phyloP scores from a whole-genome alignment of 1,140 invertebrate species.

The Ganaspis sp. region DNA sequence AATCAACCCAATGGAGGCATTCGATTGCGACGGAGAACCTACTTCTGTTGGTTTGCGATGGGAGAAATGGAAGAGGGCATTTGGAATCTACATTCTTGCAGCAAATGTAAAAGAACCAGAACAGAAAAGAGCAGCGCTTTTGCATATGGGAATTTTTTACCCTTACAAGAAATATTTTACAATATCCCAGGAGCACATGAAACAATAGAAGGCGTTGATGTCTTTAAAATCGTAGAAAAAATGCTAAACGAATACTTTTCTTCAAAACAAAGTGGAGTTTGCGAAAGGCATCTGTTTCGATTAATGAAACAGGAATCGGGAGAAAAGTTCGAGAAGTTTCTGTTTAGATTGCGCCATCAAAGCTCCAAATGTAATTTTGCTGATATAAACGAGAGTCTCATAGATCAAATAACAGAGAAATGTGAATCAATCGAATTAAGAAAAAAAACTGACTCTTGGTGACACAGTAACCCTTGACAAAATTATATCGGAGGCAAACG shows the following conservation, averaged over 20 bases:
- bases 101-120: conserved; percentile 42
- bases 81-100: conserved; percentile 58
- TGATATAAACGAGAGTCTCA: neutral
- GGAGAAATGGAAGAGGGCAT: conserved; percentile 19
- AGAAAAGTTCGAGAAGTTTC: neutral
- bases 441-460: neutral
- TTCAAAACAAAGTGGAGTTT: neutral
- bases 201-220: conserved; percentile 12
- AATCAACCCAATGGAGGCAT: neutral
- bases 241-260: neutral
- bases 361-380: neutral
- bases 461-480: neutral
- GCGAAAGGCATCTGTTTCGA: neutral
- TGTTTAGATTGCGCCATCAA: neutral
- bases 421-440: neutral
- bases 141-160: conserved; percentile 56
- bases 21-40: conserved; percentile 54
- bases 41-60: conserved; percentile 50
- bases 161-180: conserved; percentile 60
- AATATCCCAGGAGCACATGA: conserved; percentile 57
- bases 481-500: neutral
- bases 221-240: neutral
- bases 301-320: neutral
- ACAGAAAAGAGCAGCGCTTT: conserved; percentile 57
- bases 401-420: neutral